Conservation (phyloP, 2,797 vertebrate species). For the Leptoclinus maculatus region DNA sequence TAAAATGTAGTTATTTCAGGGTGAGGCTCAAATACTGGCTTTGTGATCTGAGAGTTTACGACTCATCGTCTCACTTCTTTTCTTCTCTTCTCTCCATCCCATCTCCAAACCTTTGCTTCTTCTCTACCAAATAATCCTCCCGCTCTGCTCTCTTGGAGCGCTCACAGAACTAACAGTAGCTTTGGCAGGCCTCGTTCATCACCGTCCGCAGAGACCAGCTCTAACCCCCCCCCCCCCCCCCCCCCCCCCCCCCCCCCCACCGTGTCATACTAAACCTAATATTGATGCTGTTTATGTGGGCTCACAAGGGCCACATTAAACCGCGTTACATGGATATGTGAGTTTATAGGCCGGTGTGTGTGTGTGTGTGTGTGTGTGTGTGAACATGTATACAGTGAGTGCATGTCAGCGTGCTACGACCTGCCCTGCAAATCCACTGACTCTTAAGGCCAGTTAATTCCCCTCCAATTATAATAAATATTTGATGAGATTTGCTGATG, state of each 20-base stretch:
- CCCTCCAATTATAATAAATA: constrained; percentile 40
- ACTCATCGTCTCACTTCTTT: neutral
- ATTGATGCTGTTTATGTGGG: constrained; percentile 22
- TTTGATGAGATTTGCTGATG: constrained; percentile 45
- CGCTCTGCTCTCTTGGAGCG: constrained; percentile 28
- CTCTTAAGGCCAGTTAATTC: constrained; percentile 19
- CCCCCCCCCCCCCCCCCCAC: neutral
- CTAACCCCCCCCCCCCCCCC: neutral
- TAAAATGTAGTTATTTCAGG: constrained; percentile 51
- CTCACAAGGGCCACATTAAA: constrained; percentile 46
- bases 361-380: neutral
- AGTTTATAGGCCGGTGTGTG: constrained; percentile 18
- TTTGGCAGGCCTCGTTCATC: constrained; percentile 49
- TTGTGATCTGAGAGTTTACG: constrained; percentile 43
- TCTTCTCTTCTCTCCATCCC: neutral
- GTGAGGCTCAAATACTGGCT: constrained; percentile 43
- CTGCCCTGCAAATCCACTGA: neutral
- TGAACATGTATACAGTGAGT: neutral
- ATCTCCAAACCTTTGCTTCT: constrained; percentile 1
- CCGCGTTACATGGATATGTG: constrained; percentile 14
- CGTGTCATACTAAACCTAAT: constrained; percentile 12
- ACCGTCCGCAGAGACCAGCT: constrained; percentile 20
- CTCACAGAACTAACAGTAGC: constrained; percentile 46
- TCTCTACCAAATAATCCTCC: constrained; percentile 13
- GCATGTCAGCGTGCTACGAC: neutral